These are phyloP conservation scores for Hippocampus abdominalis DNA, from an alignment of 2,113 vertebrate genomes.

Conservation along the genomic window DNA sequence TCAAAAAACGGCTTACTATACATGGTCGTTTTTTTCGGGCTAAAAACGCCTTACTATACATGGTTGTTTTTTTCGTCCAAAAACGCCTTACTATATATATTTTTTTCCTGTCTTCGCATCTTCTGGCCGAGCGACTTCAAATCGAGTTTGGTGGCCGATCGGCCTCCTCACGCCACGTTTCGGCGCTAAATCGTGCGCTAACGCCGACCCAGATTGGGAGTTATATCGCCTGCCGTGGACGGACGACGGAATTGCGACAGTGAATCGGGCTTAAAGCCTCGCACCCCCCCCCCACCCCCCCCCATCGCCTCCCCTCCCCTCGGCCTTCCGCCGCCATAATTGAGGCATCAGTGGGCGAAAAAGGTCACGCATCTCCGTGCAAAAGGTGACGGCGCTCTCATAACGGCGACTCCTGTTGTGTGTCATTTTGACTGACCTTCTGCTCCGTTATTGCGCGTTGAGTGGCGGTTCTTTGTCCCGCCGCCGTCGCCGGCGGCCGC, in stretches of 20 bases:
- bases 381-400: constrained; percentile 15
- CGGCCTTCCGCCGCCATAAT: constrained; percentile 26
- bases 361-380: constrained; percentile 24
- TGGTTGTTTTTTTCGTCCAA: too few relatives aligned
- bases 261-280: constrained; percentile 22
- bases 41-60: too few relatives aligned
- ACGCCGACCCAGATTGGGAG: neutral
- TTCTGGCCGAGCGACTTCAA: constrained; percentile 1
- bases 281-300: neutral
- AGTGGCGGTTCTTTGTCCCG: constrained; percentile 35
- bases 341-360: constrained; percentile 22
- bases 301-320: too few relatives aligned
- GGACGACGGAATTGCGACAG: constrained; percentile 6
- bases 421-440: constrained; percentile 33
- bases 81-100: too few relatives aligned
- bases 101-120: too few relatives aligned
- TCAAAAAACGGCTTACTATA: too few relatives aligned
- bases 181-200: neutral
- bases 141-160: neutral
- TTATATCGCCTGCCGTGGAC: neutral
- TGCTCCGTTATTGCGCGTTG: constrained; percentile 17
- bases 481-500: constrained; percentile 33
- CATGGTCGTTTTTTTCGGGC: too few relatives aligned
- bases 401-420: constrained; percentile 18
- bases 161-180: neutral